Conservation (phyloP, 1,140 invertebrate genomes). For the Andricus grossulariae region DNA sequence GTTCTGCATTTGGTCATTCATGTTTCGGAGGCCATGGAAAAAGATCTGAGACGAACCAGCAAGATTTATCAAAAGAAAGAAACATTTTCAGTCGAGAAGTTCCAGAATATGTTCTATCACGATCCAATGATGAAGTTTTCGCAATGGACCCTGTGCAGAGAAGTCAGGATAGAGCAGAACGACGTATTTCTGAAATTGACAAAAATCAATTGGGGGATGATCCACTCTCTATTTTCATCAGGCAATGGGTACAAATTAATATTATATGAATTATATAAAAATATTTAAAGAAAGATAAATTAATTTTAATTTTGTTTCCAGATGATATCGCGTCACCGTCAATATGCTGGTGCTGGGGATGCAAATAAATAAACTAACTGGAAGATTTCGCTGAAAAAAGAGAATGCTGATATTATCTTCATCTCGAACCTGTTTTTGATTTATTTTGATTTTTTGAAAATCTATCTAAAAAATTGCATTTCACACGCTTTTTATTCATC, state of each 20-base stretch:
- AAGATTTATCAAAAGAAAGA: background rate
- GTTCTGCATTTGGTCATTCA: slow-evolving; percentile 80
- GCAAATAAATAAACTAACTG: slow-evolving; percentile 5
- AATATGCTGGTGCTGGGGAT: background rate
- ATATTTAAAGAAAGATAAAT: background rate
- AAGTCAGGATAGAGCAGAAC: background rate
- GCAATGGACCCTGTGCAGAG: background rate
- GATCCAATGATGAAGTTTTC: background rate
- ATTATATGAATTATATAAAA: background rate
- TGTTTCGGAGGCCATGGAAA: slow-evolving; percentile 83
- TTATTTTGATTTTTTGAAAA: too few relatives aligned
- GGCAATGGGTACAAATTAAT: slow-evolving; percentile 4
- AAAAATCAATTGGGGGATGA: slow-evolving; percentile 15
- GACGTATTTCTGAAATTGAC: slow-evolving; percentile 15
- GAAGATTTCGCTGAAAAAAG: too few relatives aligned
- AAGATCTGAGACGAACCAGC: slow-evolving; percentile 73
- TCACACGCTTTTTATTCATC: too few relatives aligned
- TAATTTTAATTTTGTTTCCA: background rate
- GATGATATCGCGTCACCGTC: slow-evolving; percentile 10
- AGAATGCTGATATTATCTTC: too few relatives aligned
- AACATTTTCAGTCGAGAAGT: background rate
- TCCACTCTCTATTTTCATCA: background rate
- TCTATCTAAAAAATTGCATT: too few relatives aligned
- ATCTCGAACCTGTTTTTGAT: too few relatives aligned
- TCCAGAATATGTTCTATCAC: slow-evolving; percentile 2